phyloP scores from a whole-genome alignment of 1,140 invertebrate genomes.

The Lerema accius region DNA sequence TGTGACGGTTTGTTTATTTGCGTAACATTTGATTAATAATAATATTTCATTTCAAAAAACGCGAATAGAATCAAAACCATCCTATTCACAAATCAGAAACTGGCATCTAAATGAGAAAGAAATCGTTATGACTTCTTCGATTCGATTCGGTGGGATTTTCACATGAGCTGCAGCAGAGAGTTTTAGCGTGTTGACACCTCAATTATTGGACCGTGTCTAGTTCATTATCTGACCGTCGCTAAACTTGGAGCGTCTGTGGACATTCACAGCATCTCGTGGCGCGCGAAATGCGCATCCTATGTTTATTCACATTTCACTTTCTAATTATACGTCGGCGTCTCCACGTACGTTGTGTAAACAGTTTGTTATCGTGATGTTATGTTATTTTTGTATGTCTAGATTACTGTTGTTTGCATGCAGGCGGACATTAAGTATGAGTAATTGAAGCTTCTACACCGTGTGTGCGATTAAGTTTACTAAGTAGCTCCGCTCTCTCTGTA shows the following conservation, averaged over 20 bases:
- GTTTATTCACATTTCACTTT: conserved; percentile 30
- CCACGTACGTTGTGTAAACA: conserved; percentile 5
- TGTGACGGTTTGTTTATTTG: conserved; percentile 11
- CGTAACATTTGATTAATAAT: conserved; percentile 3
- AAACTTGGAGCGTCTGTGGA: neutral
- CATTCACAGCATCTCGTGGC: conserved; percentile 8
- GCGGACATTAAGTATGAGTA: conserved; percentile 4
- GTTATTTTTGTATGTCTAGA: neutral
- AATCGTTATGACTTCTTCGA: too few relatives aligned
- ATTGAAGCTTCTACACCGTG: conserved; percentile 4
- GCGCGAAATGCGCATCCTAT: conserved; percentile 7
- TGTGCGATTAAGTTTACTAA: conserved; percentile 1
- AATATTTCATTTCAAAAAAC: too few relatives aligned
- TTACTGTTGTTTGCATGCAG: conserved; percentile 16
- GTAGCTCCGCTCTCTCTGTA: neutral
- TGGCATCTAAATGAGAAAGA: too few relatives aligned
- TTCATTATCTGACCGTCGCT: neutral
- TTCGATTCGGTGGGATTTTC: too few relatives aligned
- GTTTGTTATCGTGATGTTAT: conserved; percentile 1
- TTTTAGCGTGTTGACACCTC: neutral
- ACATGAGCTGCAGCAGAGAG: too few relatives aligned
- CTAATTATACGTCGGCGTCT: conserved; percentile 4
- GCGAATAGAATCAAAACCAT: too few relatives aligned
- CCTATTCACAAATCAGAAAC: too few relatives aligned
- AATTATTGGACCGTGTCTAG: neutral